Conservation (phyloP, 2,113 vertebrate genomes). For the Heterochromis multidens region DNA sequence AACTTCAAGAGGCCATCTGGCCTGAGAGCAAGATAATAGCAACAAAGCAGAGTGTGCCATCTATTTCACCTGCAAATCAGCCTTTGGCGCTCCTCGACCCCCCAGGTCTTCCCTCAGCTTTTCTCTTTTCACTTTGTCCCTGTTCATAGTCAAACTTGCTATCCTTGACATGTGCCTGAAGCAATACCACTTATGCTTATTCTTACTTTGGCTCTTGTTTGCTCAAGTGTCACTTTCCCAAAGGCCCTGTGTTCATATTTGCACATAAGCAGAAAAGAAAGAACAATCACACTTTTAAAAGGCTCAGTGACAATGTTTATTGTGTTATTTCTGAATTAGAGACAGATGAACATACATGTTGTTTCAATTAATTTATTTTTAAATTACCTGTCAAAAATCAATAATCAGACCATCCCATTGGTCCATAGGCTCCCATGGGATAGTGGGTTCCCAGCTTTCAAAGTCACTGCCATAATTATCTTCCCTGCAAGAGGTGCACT, state of each 20-base stretch:
- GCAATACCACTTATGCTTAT: background rate
- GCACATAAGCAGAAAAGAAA: background rate
- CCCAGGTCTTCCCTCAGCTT: slow-evolving; percentile 60
- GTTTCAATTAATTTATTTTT: background rate
- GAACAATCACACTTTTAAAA: slow-evolving; percentile 3
- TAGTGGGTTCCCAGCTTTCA: background rate
- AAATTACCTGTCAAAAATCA: background rate
- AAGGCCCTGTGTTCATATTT: background rate
- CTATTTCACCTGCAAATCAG: slow-evolving; percentile 95
- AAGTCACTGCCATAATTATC: background rate
- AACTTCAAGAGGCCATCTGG: slow-evolving; percentile 90
- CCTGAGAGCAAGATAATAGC: slow-evolving; percentile 83
- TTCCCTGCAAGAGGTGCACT: background rate
- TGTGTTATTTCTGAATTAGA: background rate
- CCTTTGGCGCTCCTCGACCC: slow-evolving; percentile 76
- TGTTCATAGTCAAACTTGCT: slow-evolving; percentile 45
- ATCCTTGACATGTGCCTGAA: slow-evolving; percentile 27
- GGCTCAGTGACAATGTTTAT: background rate
- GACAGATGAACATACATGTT: background rate
- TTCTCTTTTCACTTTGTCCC: slow-evolving; percentile 53
- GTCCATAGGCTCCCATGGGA: background rate
- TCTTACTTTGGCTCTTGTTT: background rate
- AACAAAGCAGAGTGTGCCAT: slow-evolving; percentile 90
- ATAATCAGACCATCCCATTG: slow-evolving; percentile 20
- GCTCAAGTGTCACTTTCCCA: background rate